Base-by-base conservation (phyloP, 2,888 invertebrate species). In the Galerucella calmariensis region DNA sequence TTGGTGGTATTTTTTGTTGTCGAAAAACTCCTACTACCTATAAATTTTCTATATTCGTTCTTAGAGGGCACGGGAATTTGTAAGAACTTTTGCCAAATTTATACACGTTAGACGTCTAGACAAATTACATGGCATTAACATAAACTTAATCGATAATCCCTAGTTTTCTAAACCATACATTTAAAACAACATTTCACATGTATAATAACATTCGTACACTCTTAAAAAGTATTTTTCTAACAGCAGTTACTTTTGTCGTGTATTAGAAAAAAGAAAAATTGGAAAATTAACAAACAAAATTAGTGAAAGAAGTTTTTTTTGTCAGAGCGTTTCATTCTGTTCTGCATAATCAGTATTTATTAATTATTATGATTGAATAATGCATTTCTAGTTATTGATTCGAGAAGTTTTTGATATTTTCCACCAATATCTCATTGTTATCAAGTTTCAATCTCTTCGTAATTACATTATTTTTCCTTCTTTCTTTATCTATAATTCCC, bases 121-220 rank as follows among this genome's bases (percentile, higher is more conserved):
- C 73, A 73, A 73, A 73, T 73, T 73, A 73, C 67, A 63, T 59
- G 46, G 48, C 69, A 80, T 79, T 82, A 81, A 79, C 79, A 79
- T 81, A 80, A 68, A 75, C 67, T 59, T 75, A 77, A 83, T 83
- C 81, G 80, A 83, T 82, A 83, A 62, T 77, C 76, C 74, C 75
- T 84, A 85, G 80, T 79, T 83, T 83, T 84, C 83, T 81, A 82
- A 82, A 83, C 82, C 83, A 82, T 81, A 48, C 76, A 78, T 74
- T 58, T 27, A 16, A 20, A 24, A 16, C 48, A 62, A n/a, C 67
- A 67, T 56, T 61, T 46, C 41, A 56, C 20, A 65, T 48, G 44
- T 72, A 75, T 63, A 67, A 62, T 20, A 5, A 12, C 24, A 10
- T 63, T 63, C 3, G 14, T 44, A 65, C n/a, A 65, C 41, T 65